Evolutionary conservation across 2,113 vertebrate genomes (phyloP), one percentile per base, ranked within the genome.

Genomic region (Cynocephalus volans): DNA sequence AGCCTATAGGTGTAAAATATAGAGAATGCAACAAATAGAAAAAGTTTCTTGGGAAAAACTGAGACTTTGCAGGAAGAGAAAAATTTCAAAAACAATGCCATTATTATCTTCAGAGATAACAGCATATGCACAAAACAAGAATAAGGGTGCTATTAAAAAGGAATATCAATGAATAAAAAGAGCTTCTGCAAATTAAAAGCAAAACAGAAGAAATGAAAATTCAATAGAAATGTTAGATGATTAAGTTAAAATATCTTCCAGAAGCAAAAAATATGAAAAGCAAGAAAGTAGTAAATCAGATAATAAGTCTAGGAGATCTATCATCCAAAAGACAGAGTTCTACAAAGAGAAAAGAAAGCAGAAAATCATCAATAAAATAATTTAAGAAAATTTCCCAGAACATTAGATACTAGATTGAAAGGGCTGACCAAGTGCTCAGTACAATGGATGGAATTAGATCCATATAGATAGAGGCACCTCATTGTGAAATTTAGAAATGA

Each of bases 141-240:
- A 86, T 8, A 56, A 67, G 15, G 64, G 13, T 45, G 45, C 36
- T 79, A 64, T 72, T 79, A 48, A 65, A 81, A 56, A 70, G 28
- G 60, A 79, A 48, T 67, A 88, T 21, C 81, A 60, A 67, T 67
- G 56, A 90, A 90, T 56, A 82, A 72, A 36, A 81, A 90, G n/a
- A n/a, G 6, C 13, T 65, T 33, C 79, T 79, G 10, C 23, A 85
- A 90, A 85, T 28, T 70, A 84, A 72, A 90, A 48, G 54, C n/a
- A 90, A 88, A 76, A 79, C 1, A 83, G 14, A 13, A 54, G 13
- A 75, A 83, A 45, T 56, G 41, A 85, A 90, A 72, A 56, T 36
- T 13, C 48, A 52, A 56, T n/a, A 67, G 8, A 54, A 58, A 41
- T 17, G 17, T 45, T 58, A 36, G 14, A 69, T 77, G 48, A 64